These are phyloP conservation scores for Seriola aureovittata DNA, from an alignment of 2,113 vertebrate species.

Conservation along the genomic window DNA sequence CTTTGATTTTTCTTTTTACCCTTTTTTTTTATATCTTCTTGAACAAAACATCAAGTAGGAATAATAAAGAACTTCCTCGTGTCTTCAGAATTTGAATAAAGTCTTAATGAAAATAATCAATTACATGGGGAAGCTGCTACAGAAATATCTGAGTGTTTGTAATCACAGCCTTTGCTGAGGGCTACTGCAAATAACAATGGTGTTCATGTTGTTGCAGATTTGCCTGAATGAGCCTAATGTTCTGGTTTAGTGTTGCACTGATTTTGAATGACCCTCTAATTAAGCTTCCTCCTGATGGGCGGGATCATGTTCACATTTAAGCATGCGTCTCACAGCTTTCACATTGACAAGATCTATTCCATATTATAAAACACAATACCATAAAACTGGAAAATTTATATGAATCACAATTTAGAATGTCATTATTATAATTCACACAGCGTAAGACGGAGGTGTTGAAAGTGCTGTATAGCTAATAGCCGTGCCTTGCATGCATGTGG, in stretches of 20 bases:
- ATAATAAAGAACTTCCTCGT: background rate
- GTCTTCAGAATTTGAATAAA: background rate
- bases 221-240: constrained; percentile 1
- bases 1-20: background rate
- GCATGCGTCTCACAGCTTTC: background rate
- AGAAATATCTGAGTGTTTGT: background rate
- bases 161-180: constrained; percentile 16
- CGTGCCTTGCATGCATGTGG: background rate
- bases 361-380: background rate
- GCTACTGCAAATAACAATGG: background rate
- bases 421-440: background rate
- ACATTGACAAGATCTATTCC: background rate
- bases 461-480: background rate
- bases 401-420: background rate
- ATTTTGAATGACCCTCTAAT: constrained; percentile 18
- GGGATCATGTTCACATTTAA: constrained; percentile 5
- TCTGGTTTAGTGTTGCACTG: background rate
- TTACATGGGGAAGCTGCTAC: background rate
- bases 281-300: background rate
- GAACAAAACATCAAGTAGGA: background rate
- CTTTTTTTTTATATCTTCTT: background rate
- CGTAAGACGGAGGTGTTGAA: background rate
- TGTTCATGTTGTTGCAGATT: constrained; percentile 11
- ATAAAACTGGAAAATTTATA: background rate
- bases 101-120: constrained; percentile 5